Conservation (phyloP, 2,797 vertebrate species). For the Artibeus jamaicensis region DNA sequence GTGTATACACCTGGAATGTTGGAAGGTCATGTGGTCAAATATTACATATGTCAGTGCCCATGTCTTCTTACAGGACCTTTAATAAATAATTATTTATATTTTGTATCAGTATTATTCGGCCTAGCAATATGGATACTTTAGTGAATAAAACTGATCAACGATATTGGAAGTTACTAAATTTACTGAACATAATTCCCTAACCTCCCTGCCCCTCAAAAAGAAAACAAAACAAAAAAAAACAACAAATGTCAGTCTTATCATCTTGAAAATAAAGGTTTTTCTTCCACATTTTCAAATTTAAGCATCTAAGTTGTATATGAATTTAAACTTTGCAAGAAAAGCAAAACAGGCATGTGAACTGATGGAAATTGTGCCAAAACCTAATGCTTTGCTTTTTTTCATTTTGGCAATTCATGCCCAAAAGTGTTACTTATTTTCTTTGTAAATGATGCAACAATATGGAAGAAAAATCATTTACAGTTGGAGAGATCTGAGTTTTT, state of each 20-base stretch:
- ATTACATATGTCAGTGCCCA: neutral
- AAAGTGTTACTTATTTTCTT: neutral
- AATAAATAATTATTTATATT: neutral
- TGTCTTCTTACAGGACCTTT: neutral
- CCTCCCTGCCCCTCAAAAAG: neutral
- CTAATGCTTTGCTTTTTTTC: neutral
- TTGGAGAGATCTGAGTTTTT: conserved; percentile 15
- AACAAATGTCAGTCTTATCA: neutral
- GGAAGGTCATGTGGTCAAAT: neutral
- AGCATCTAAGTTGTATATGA: neutral
- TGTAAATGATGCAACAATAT: neutral
- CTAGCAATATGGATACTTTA: neutral
- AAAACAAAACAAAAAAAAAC: neutral
- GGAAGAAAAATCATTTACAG: neutral
- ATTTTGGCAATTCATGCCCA: neutral
- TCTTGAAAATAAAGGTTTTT: neutral
- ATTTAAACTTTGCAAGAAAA: neutral
- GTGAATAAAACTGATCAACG: neutral
- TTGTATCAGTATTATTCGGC: neutral
- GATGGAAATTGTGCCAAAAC: neutral
- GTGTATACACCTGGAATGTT: neutral
- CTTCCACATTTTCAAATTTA: neutral
- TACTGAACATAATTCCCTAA: neutral
- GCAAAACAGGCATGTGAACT: neutral
- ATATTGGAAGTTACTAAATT: neutral